A percentile compares a stretch with the other conserved stretches of the same genome.
Evolutionary conservation across 2,888 invertebrate species (phyloP).

Genomic region (Embidobia sp.): DNA sequence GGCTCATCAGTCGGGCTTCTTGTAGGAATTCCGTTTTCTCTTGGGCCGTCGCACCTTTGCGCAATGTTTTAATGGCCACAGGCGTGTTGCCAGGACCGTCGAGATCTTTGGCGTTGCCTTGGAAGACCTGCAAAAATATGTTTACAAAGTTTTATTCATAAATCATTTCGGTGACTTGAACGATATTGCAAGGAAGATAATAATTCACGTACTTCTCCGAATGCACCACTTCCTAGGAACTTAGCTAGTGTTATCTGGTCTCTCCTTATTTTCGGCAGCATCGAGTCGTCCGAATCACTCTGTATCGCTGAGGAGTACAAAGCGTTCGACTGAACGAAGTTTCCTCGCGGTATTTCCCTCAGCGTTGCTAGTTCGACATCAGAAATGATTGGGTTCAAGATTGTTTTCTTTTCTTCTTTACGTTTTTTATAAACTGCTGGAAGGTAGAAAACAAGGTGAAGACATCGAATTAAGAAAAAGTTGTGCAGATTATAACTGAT

Average conservation of each 20-base stretch:
- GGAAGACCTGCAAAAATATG: slow-evolving; percentile 86
- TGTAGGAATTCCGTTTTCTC: slow-evolving; percentile 97
- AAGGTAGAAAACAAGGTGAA: not conserved
- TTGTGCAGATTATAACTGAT: too few relatives aligned
- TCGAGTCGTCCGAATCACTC: slow-evolving; percentile 90
- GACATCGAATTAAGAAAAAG: too few relatives aligned
- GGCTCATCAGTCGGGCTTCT: slow-evolving; percentile 98
- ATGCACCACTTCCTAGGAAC: slow-evolving; percentile 97
- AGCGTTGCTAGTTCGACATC: slow-evolving; percentile 94
- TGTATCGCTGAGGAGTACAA: slow-evolving; percentile 87
- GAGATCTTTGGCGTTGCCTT: slow-evolving; percentile 91
- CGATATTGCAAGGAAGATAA: too few relatives aligned
- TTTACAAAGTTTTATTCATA: not conserved
- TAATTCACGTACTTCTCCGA: slow-evolving; percentile 89
- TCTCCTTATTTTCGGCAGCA: slow-evolving; percentile 92
- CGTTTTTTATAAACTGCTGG: slow-evolving; percentile 85
- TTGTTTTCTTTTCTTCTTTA: slow-evolving; percentile 87
- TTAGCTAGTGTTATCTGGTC: slow-evolving; percentile 93
- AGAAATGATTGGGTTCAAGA: slow-evolving; percentile 84
- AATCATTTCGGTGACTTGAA: too few relatives aligned
- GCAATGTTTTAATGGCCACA: slow-evolving; percentile 97
- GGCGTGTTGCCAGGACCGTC: slow-evolving; percentile 85
- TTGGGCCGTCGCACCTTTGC: slow-evolving; percentile 94
- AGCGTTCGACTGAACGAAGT: slow-evolving; percentile 92
- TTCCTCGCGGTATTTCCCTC: slow-evolving; percentile 89